Evolutionary conservation across 1,140 invertebrate genomes (phyloP).

Genomic region (Drosophila prosaltans): DNA sequence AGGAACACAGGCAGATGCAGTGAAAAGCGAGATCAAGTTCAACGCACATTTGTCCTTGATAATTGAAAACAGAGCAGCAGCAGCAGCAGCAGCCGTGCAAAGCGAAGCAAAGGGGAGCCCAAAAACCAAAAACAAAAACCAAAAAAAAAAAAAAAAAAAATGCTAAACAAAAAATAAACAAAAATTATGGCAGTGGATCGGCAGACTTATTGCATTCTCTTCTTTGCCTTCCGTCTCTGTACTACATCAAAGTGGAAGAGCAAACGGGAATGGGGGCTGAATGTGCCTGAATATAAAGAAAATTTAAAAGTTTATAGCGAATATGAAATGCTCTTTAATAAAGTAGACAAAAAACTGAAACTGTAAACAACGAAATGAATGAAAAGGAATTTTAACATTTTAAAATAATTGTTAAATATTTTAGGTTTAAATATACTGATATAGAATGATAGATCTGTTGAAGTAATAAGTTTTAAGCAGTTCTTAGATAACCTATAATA

Average conservation of each 20-base stretch:
- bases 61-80: constrained; percentile 56
- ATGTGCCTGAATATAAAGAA: constrained; percentile 28
- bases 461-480: too few relatives aligned
- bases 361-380: too few relatives aligned
- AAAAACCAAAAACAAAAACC: constrained; percentile 55
- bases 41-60: constrained; percentile 81
- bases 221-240: constrained; percentile 14
- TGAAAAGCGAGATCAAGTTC: constrained; percentile 81
- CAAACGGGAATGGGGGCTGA: constrained; percentile 59
- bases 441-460: too few relatives aligned
- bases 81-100: constrained; percentile 15
- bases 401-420: too few relatives aligned
- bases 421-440: too few relatives aligned
- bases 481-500: too few relatives aligned
- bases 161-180: constrained; percentile 51
- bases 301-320: constrained; percentile 21
- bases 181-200: constrained; percentile 81
- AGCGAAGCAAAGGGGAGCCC: constrained; percentile 56
- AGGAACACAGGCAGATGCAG: constrained; percentile 22
- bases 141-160: constrained; percentile 48
- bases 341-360: too few relatives aligned
- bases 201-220: constrained; percentile 69
- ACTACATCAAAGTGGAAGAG: constrained; percentile 38
- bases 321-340: background rate
- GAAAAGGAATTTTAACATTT: too few relatives aligned